Percentiles rank a stretch among this genome's conserved stretches.
These are phyloP conservation scores for Cyanocitta stelleri DNA, from an alignment of 2,113 vertebrate species.

Conservation along the genomic window DNA sequence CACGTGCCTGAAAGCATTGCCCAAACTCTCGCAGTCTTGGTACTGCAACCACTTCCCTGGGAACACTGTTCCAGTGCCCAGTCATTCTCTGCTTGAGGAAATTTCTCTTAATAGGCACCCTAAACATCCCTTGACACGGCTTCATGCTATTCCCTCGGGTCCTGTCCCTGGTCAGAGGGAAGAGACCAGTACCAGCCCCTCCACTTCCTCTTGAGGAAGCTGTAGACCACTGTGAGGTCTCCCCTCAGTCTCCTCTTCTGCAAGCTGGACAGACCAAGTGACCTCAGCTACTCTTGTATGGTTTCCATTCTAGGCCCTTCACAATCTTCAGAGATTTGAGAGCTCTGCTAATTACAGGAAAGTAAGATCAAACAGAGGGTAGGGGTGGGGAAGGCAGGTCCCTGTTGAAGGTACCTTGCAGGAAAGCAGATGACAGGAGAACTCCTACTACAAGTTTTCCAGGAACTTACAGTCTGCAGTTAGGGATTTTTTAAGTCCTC, in stretches of 20 bases:
- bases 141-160: background rate
- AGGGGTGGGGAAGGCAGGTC: background rate
- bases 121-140: background rate
- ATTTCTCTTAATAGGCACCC: background rate
- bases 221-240: background rate
- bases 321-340: background rate
- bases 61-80: background rate
- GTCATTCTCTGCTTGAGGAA: background rate
- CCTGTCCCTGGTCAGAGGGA: background rate
- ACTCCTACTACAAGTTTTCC: background rate
- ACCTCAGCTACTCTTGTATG: background rate
- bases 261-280: background rate
- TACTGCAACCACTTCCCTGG: background rate
- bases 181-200: background rate
- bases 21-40: background rate
- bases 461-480: fast-evolving
- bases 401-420: background rate
- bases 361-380: background rate
- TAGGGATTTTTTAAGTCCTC: background rate
- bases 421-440: background rate
- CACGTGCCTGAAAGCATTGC: fast-evolving
- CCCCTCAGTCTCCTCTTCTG: background rate
- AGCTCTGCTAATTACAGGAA: background rate
- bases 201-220: background rate
- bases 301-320: background rate